phyloP scores from a whole-genome alignment of 2,797 vertebrate genomes.

The Pitangus sulphuratus region DNA sequence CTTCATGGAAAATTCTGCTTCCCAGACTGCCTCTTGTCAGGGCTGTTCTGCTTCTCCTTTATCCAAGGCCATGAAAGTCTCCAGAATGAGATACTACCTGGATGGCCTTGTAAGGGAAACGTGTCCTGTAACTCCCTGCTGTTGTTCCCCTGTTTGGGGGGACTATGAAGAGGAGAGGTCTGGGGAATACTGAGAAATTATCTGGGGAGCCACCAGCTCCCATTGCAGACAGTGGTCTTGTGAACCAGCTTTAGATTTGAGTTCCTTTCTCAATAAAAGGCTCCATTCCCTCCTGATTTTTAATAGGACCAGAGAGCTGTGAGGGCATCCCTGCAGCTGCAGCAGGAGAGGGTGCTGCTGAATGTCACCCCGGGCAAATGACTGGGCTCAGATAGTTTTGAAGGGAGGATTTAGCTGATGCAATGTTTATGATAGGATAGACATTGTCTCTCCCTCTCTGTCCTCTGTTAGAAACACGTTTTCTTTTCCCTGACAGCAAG shows the following conservation, averaged over 20 bases:
- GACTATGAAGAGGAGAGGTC: background rate
- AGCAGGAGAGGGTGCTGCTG: background rate
- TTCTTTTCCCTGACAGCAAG: background rate
- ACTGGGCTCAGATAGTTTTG: background rate
- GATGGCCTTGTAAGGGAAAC: background rate
- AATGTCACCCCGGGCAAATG: background rate
- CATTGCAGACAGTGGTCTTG: rapidly evolving
- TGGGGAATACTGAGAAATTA: background rate
- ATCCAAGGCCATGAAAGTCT: background rate
- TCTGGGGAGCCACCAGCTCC: background rate
- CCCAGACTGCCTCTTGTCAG: rapidly evolving
- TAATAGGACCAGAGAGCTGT: background rate
- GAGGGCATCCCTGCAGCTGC: background rate
- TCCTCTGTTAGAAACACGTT: background rate
- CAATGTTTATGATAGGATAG: background rate
- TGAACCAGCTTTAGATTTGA: background rate
- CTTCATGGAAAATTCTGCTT: background rate
- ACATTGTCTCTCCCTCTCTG: background rate
- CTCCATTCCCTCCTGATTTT: background rate
- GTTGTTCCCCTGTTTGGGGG: background rate
- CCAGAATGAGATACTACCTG: background rate
- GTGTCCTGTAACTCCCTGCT: background rate
- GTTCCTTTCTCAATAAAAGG: background rate
- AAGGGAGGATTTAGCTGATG: background rate
- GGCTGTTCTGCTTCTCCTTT: background rate